Conservation (phyloP, 2,888 invertebrate genomes). For the Pheosia tremula region DNA sequence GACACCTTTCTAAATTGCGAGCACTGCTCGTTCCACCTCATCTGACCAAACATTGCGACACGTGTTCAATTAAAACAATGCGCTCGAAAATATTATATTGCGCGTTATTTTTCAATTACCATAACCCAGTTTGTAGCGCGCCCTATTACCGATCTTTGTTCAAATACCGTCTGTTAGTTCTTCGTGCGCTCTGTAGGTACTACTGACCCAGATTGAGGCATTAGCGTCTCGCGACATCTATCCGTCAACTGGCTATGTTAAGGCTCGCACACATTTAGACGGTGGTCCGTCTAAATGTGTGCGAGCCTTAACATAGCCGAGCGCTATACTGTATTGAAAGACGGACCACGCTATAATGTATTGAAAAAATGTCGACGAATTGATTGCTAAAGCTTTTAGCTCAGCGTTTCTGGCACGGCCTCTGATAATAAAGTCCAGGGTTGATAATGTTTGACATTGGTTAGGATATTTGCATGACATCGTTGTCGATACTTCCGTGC, state of each 20-base stretch:
- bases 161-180: slow-evolving; percentile 53
- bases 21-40: slow-evolving; percentile 43
- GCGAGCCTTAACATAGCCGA: slow-evolving; percentile 43
- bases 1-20: slow-evolving; percentile 48
- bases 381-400: too few relatives aligned
- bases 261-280: not conserved
- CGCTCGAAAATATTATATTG: slow-evolving; percentile 15
- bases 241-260: slow-evolving; percentile 56
- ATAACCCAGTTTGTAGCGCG: slow-evolving; percentile 42
- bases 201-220: slow-evolving; percentile 67
- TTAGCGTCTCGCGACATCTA: slow-evolving; percentile 61
- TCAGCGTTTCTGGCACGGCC: too few relatives aligned
- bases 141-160: slow-evolving; percentile 56
- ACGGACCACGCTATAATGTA: not conserved
- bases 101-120: slow-evolving; percentile 38
- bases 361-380: too few relatives aligned
- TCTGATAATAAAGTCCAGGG: too few relatives aligned
- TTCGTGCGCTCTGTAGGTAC: slow-evolving; percentile 52
- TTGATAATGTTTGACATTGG: too few relatives aligned
- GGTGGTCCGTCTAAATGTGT: not conserved
- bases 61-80: slow-evolving; percentile 42
- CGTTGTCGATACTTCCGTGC: not conserved
- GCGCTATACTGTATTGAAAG: too few relatives aligned
- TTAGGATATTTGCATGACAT: too few relatives aligned
- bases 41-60: slow-evolving; percentile 46